A percentile compares a stretch with the other conserved stretches of the same genome.
Evolutionary conservation across 2,113 vertebrate genomes (phyloP).

Genomic region (Xenopus borealis): DNA sequence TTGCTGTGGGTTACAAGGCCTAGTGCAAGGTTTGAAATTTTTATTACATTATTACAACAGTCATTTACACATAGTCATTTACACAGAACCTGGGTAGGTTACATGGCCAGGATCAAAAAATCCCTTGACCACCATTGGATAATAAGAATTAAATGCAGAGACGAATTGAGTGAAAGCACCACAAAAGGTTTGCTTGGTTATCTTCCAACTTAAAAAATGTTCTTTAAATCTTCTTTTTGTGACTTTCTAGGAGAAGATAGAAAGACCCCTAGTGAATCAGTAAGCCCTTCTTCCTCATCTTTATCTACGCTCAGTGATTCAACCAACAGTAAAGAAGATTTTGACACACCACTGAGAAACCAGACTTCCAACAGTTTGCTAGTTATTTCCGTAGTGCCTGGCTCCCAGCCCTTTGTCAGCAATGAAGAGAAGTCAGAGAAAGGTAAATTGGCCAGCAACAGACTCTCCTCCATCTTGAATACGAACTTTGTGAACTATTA

Average conservation of each 20-base stretch:
- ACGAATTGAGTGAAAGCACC: too few species aligned
- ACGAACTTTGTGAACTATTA: background rate
- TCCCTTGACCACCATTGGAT: too few species aligned
- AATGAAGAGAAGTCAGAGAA: conserved; percentile 93
- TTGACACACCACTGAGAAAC: conserved; percentile 77
- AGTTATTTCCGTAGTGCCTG: conserved; percentile 83
- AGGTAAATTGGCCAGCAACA: conserved; percentile 65
- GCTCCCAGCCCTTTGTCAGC: conserved; percentile 80
- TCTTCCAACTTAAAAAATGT: background rate
- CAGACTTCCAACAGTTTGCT: conserved; percentile 85
- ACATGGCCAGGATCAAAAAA: too few species aligned
- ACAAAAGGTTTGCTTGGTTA: background rate
- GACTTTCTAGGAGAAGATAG: conserved; percentile 65
- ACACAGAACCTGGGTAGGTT: too few species aligned
- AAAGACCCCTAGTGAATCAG: conserved; percentile 77
- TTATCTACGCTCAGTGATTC: conserved; percentile 95
- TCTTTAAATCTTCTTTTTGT: conserved; percentile 36
- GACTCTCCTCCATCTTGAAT: background rate
- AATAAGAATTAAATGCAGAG: too few species aligned
- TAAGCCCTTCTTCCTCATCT: conserved; percentile 93
- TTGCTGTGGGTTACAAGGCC: too few species aligned
- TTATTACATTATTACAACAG: too few species aligned
- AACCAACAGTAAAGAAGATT: conserved; percentile 90
- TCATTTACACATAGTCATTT: too few species aligned
- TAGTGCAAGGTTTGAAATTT: too few species aligned